A percentile compares a stretch with the other conserved stretches of the same genome.
Evolutionary conservation across 2,113 vertebrate species (phyloP).

Genomic region (Rousettus leschenaultii): DNA sequence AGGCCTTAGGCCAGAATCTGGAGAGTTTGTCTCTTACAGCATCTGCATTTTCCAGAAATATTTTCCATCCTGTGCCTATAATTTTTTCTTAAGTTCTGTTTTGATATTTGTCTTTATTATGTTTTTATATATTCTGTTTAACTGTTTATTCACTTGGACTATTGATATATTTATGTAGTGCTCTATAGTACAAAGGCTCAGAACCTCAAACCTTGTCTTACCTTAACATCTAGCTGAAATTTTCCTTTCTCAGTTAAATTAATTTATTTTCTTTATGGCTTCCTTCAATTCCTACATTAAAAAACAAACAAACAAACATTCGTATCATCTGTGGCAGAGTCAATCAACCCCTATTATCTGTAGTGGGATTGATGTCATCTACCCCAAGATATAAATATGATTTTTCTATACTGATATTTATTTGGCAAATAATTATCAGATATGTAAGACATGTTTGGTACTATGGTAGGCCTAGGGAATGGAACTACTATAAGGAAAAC

Average conservation of each 20-base stretch:
- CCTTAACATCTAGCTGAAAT: neutral
- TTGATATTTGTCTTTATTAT: neutral
- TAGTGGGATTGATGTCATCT: neutral
- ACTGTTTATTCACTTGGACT: neutral
- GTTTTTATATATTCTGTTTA: neutral
- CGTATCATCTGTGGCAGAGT: neutral
- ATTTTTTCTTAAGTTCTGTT: conserved; percentile 23
- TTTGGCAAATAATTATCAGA: neutral
- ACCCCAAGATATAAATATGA: neutral
- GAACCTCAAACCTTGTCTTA: neutral
- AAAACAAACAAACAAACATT: neutral
- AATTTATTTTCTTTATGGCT: neutral
- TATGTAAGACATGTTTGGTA: neutral
- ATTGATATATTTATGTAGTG: neutral
- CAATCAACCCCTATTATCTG: neutral
- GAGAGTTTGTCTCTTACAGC: neutral
- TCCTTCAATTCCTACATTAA: neutral
- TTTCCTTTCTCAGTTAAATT: neutral
- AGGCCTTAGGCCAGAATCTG: neutral
- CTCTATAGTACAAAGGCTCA: neutral
- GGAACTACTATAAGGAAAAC: neutral
- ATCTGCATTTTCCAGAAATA: neutral
- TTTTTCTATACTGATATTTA: neutral
- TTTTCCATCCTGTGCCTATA: neutral
- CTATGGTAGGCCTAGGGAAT: neutral